Conservation (phyloP, 2,113 vertebrate genomes). For the Tupaia tana region DNA sequence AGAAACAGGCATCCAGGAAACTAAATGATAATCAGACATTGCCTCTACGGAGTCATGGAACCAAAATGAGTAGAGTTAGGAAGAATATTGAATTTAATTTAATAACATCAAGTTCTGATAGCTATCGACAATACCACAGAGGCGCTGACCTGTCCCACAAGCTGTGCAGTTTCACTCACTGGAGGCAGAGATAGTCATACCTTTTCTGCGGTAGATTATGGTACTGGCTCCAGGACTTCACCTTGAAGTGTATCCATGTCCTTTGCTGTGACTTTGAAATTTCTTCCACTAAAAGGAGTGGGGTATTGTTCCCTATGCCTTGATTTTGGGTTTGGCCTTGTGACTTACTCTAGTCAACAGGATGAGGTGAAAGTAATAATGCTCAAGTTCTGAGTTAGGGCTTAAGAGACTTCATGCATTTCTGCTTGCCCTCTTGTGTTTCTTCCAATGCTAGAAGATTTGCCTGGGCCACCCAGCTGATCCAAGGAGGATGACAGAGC, state of each 20-base stretch:
- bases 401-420: neutral
- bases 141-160: neutral
- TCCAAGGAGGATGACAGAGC: neutral
- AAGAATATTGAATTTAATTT: neutral
- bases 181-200: neutral
- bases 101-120: neutral
- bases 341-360: neutral
- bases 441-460: neutral
- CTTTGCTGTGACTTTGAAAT: constrained; percentile 19
- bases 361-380: neutral
- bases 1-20: neutral
- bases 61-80: neutral
- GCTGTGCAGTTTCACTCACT: neutral
- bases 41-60: neutral
- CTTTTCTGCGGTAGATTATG: neutral
- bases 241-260: neutral
- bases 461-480: neutral
- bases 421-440: neutral
- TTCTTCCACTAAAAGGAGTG: neutral
- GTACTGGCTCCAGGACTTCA: neutral
- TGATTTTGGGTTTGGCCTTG: neutral
- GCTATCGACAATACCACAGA: neutral
- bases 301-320: neutral
- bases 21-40: constrained; percentile 6
- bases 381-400: neutral